Percentiles rank a stretch among this genome's conserved stretches.
Evolutionary conservation across 2,797 vertebrate species (phyloP).

Genomic region (Cirrhinus molitorella): DNA sequence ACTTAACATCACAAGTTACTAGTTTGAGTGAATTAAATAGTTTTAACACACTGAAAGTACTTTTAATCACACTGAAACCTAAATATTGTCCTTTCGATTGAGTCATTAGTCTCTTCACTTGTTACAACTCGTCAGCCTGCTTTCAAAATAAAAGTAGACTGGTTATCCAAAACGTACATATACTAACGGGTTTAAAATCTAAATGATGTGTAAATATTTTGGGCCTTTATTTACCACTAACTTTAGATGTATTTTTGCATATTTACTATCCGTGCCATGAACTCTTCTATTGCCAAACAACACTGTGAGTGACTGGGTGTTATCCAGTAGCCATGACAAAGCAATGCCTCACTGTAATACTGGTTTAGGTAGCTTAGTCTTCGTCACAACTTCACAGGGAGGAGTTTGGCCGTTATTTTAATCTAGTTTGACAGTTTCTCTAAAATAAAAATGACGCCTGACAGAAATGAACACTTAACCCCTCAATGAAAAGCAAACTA

Average conservation of each 20-base stretch:
- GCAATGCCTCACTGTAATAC: slow-evolving; percentile 58
- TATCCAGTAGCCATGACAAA: slow-evolving; percentile 70
- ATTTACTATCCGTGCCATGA: neutral
- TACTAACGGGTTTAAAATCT: neutral
- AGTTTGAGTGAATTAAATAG: neutral
- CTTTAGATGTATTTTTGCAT: neutral
- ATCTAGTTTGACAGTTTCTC: neutral
- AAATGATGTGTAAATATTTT: neutral
- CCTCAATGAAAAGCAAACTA: slow-evolving; percentile 14
- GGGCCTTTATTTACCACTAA: neutral
- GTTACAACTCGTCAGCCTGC: neutral
- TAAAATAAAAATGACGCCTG: neutral
- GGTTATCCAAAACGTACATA: neutral
- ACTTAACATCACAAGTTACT: neutral
- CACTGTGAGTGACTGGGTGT: slow-evolving; percentile 49
- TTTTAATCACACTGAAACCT: neutral
- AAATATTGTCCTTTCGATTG: neutral
- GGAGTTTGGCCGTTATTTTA: neutral
- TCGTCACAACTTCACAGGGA: neutral
- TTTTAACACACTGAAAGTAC: neutral
- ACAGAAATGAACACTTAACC: neutral
- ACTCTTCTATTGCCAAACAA: slow-evolving; percentile 30
- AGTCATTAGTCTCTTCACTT: neutral
- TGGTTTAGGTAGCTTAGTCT: slow-evolving; percentile 10
- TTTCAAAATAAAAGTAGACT: slow-evolving; percentile 4